Conservation (phyloP, 2,113 vertebrate genomes). For the Tragelaphus scriptus region DNA sequence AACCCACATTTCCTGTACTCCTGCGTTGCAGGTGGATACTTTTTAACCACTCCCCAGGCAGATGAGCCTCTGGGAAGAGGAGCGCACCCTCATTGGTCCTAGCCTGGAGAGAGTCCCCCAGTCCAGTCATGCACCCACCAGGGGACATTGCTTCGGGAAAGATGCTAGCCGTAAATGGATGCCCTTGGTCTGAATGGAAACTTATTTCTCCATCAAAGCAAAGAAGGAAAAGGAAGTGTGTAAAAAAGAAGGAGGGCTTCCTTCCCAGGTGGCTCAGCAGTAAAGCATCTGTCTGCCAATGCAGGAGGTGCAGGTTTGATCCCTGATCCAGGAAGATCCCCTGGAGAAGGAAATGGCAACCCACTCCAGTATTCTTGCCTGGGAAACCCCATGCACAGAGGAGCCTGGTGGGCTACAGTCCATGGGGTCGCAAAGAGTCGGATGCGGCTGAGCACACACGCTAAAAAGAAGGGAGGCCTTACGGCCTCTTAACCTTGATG, state of each 20-base stretch:
- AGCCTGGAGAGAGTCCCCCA: not conserved
- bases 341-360: not conserved
- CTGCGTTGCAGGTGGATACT: not conserved
- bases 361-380: not conserved
- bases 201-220: not conserved
- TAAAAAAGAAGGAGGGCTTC: not conserved
- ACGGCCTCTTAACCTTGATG: too few relatives aligned
- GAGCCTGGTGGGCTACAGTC: not conserved
- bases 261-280: not conserved
- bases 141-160: not conserved
- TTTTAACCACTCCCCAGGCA: not conserved
- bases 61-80: not conserved
- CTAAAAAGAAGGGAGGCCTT: not conserved
- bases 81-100: not conserved
- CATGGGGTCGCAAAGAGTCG: not conserved
- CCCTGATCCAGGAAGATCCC: not conserved
- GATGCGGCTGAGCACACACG: not conserved
- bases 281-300: not conserved
- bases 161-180: not conserved
- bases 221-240: not conserved
- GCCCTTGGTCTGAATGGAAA: not conserved
- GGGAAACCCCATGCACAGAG: not conserved
- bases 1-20: not conserved
- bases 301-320: not conserved
- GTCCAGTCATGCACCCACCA: not conserved